Base-by-base conservation (phyloP, 2,113 vertebrate species). In the Notiomystis cincta region DNA sequence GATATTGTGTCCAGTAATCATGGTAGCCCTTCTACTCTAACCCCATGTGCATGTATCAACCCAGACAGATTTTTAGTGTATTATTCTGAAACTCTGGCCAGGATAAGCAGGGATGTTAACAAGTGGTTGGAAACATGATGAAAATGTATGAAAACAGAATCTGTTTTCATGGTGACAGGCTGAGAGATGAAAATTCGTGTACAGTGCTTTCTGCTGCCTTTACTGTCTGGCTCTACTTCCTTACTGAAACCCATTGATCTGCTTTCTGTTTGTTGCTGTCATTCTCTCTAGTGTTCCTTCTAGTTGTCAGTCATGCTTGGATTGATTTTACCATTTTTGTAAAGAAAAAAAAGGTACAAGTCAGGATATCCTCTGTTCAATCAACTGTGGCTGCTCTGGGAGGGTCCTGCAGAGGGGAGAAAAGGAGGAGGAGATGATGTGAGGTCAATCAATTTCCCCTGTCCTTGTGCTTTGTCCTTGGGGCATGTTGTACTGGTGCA, bases 191-290 rank as follows among this genome's bases (percentile, higher is more conserved):
- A 84, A 94, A 79, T 67, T 79, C 45, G 37, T 48, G 15, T 72
- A 4, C 17, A 58, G 54, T 75, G 40, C 38, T 85, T 90, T 82
- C 70, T 93, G 48, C 17, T 91, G 61, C 65, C 25, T 93, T 69
- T 89, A 48, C 53, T 90, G 56, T 54, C 40, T 91, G 69, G 31
- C 88, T 95, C 13, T 71, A 7, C n/a, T 94, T 93, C 62, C 53
- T 79, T 85, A 48, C 82, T 79, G 15, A 78, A 91, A 54, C 83
- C 22, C 38, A 22, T 61, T 82, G 44, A 56, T 88, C 48, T 82
- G 51, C 19, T 87, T 91, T 96, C 67, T 96, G 60, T 91, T 96
- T 87, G 64, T 83, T 94, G 38, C 30, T 66, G 37, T 84, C 33
- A n/a, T 66, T 81, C 18, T 85, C 33, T 83, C 37, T 50, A 30